Base-by-base conservation (phyloP, 2,797 vertebrate genomes). In the Pelobates cultripes region DNA sequence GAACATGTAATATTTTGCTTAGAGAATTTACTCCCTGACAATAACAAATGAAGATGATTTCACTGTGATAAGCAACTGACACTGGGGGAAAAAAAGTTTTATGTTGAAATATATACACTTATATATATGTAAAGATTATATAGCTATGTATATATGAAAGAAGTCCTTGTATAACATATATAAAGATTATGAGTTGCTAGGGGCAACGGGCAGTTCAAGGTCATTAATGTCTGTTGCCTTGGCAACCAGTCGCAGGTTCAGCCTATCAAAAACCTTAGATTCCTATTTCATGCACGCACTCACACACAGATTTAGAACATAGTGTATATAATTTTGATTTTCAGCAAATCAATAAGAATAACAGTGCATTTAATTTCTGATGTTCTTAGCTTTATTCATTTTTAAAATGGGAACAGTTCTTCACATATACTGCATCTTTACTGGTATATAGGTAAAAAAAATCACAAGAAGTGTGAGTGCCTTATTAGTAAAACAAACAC, bases 121-220 rank as follows among this genome's bases (percentile, higher is more conserved):
- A 64, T 40, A 17, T 40, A 64, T 40, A 64, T 13, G n/a, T n/a
- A n/a, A n/a, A n/a, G n/a, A n/a, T n/a, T n/a, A 12, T 7, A 60
- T 15, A 60, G 4, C 12, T 17, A 60, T 17, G 15, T 73, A 75
- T 75, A 78, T 78, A 70, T 79, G 68, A 70, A 83, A 51, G 47
- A 74, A 75, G 41, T 6, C 2, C 47, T 51, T 51, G 5, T 3
- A 51, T 51, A 51, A 51, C 47, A 51, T 51, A 51, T 51, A 6
- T 51, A 51, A 51, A 51, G 47, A 79, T 84, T 75, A 83, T 74
- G 60, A 76, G 82, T 80, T 80, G 68, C 82, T 76, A 76, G 82
- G 82, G 72, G 77, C 82, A 80, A 84, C 82, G 77, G 77, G 71
- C 77, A 80, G 82, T 79, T 84, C 82, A 84, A 84, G 82, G 82